Conservation (phyloP, 2,797 vertebrate species). For the Eulemur albifrons region DNA sequence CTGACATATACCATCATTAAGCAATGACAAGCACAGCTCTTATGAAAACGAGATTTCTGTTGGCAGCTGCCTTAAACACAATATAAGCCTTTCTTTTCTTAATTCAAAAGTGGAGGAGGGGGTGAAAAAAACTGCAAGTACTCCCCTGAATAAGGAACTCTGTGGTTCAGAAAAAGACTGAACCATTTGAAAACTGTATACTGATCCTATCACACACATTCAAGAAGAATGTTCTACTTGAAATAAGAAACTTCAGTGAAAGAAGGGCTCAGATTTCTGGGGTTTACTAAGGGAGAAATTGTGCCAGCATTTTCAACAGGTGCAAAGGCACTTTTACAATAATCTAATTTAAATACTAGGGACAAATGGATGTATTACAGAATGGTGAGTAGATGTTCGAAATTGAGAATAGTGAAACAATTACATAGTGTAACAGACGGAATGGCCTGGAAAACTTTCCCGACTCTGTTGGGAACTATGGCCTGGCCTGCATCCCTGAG, state of each 20-base stretch:
- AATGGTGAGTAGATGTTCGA: background rate
- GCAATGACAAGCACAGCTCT: conserved; percentile 18
- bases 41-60: conserved; percentile 50
- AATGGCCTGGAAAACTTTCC: too few relatives aligned
- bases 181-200: background rate
- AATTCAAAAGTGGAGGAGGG: background rate
- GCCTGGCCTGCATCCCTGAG: too few relatives aligned
- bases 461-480: too few relatives aligned
- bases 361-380: background rate
- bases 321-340: background rate
- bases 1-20: background rate
- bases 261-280: conserved; percentile 47
- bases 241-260: conserved; percentile 40
- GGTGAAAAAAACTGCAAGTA: background rate
- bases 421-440: background rate
- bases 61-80: conserved; percentile 69
- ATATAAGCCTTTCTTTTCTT: conserved; percentile 58
- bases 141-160: conserved; percentile 31
- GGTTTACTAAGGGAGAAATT: background rate
- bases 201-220: background rate
- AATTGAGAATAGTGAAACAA: background rate
- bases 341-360: background rate
- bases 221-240: conserved; percentile 32
- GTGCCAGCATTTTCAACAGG: conserved; percentile 59
- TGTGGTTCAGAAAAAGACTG: conserved; percentile 5